These are phyloP conservation scores for Salmo trutta DNA, from an alignment of 2,797 vertebrate genomes.

Conservation along the genomic window DNA sequence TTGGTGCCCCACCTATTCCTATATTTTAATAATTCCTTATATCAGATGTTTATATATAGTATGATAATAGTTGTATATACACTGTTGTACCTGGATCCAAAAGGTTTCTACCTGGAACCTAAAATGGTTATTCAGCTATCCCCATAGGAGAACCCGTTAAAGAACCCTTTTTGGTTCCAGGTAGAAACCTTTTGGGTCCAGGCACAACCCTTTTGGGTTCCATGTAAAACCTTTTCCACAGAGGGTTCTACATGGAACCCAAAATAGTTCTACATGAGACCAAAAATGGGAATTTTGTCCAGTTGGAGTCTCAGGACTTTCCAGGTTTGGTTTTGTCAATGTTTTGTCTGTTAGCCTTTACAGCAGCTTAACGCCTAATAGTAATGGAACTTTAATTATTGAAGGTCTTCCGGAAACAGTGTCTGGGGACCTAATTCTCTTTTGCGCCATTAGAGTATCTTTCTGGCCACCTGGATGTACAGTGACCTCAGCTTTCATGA, in stretches of 20 bases:
- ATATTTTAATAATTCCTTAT: neutral
- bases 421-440: conserved; percentile 18
- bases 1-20: neutral
- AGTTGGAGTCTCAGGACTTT: neutral
- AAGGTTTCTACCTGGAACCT: no score
- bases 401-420: neutral
- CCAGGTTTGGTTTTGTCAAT: neutral
- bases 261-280: no score
- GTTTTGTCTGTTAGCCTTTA: neutral
- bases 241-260: no score
- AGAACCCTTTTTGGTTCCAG: no score
- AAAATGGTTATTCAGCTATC: no score
- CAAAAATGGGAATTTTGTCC: neutral
- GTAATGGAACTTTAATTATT: neutral
- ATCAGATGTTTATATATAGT: neutral
- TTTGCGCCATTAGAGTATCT: conserved; percentile 34
- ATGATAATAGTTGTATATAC: neutral
- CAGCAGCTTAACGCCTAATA: neutral
- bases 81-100: no score
- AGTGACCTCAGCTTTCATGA: conserved; percentile 39
- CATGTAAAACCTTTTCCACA: no score
- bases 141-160: no score
- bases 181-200: no score
- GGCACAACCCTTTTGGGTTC: no score
- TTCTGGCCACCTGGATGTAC: conserved; percentile 34